These are phyloP conservation scores for Pagrus major DNA, from an alignment of 2,113 vertebrate genomes.

Conservation along the genomic window DNA sequence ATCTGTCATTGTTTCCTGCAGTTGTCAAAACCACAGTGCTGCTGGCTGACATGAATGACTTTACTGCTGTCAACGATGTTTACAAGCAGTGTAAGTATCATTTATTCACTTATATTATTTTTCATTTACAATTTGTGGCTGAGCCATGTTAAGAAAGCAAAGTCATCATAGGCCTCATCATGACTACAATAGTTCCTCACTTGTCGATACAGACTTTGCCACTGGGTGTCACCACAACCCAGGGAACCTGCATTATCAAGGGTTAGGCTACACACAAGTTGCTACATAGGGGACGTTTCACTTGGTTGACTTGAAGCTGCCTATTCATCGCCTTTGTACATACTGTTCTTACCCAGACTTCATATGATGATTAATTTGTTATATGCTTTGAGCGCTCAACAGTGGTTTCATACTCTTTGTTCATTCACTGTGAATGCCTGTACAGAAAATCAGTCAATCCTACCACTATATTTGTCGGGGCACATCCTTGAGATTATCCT, in stretches of 20 bases:
- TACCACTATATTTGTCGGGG: neutral
- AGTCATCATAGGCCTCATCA: no score
- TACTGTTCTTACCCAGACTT: neutral
- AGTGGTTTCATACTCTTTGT: neutral
- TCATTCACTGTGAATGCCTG: neutral
- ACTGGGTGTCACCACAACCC: slow-evolving; percentile 60
- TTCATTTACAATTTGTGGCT: neutral
- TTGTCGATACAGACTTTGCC: slow-evolving; percentile 29
- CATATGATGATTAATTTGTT: neutral
- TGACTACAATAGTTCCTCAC: neutral
- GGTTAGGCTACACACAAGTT: no score
- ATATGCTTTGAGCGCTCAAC: neutral
- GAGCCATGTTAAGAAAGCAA: neutral
- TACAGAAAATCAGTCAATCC: neutral
- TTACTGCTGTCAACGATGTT: slow-evolving; percentile 89
- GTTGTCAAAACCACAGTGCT: slow-evolving; percentile 96
- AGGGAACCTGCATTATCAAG: neutral
- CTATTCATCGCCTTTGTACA: neutral
- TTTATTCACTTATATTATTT: neutral
- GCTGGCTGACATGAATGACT: slow-evolving; percentile 94
- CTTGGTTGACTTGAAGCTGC: neutral
- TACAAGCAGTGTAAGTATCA: slow-evolving; percentile 94
- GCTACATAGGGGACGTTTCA: neutral
- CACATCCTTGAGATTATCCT: neutral
- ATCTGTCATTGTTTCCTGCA: slow-evolving; percentile 74